Percentiles rank a stretch among this genome's conserved stretches.
Conservation (phyloP, 2,888 invertebrate species). For the Agriotes lineatus region DNA sequence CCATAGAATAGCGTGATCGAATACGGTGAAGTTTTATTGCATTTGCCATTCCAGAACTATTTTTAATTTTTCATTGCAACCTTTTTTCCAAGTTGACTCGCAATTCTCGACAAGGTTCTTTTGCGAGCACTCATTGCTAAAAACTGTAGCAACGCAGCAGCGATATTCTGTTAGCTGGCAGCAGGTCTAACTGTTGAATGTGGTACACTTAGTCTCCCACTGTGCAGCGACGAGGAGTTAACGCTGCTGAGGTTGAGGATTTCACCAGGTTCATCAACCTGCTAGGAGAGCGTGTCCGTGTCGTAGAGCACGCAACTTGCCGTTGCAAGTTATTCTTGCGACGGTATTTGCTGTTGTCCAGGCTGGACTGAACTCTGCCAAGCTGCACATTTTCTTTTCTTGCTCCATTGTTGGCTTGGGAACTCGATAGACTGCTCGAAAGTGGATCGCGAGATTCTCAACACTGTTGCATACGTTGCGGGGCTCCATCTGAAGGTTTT, state of each 20-base stretch:
- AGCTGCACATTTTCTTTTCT: conserved; percentile 7
- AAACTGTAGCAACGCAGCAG: too few relatives aligned
- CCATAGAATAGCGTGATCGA: too few relatives aligned
- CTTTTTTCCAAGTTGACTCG: too few relatives aligned
- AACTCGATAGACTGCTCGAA: background rate
- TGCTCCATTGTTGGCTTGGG: background rate
- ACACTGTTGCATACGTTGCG: background rate
- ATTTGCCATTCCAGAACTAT: too few relatives aligned
- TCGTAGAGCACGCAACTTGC: conserved; percentile 38
- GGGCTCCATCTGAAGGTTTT: too few relatives aligned
- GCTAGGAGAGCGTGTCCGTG: conserved; percentile 43
- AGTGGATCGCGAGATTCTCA: background rate
- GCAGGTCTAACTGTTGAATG: conserved; percentile 32
- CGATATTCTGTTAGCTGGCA: too few relatives aligned
- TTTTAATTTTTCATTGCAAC: too few relatives aligned
- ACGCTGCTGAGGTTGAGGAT: conserved; percentile 42
- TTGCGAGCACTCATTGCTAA: too few relatives aligned
- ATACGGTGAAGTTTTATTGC: too few relatives aligned
- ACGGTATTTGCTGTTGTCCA: conserved; percentile 10
- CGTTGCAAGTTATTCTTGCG: conserved; percentile 23
- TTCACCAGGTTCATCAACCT: conserved; percentile 49
- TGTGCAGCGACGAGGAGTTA: conserved; percentile 35
- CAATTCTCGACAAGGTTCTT: too few relatives aligned
- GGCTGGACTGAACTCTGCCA: conserved; percentile 4
- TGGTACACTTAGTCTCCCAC: conserved; percentile 37